phyloP scores from a whole-genome alignment of 2,797 vertebrate genomes.

The Tolypeutes matacus region DNA sequence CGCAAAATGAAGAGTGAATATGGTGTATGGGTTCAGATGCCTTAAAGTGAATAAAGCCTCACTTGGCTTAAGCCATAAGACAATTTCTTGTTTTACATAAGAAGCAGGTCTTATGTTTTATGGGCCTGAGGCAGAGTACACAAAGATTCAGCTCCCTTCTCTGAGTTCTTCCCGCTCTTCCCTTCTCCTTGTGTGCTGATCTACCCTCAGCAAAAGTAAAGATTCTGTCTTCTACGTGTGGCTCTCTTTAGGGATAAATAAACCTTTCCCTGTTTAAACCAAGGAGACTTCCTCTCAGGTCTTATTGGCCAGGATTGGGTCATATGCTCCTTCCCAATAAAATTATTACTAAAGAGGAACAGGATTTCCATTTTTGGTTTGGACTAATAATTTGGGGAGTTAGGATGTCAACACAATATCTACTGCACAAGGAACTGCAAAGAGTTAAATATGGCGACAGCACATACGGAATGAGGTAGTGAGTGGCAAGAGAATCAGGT shows the following conservation, averaged over 20 bases:
- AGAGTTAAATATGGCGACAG: background rate
- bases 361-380: background rate
- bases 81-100: too few relatives aligned
- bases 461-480: background rate
- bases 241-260: background rate
- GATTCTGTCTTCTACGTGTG: background rate
- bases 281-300: background rate
- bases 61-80: background rate
- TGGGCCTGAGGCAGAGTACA: background rate
- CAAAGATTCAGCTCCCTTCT: background rate
- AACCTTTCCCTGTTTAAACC: background rate
- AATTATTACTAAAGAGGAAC: background rate
- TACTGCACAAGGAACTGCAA: background rate
- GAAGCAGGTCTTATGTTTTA: background rate
- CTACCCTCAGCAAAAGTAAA: background rate
- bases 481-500: background rate
- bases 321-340: background rate
- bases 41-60: background rate
- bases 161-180: background rate
- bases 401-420: background rate
- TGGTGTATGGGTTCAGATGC: background rate
- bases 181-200: background rate
- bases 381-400: background rate
- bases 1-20: background rate
- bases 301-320: background rate